phyloP scores from a whole-genome alignment of 2,797 vertebrate species.

The Sebastes kiyomatsui region DNA sequence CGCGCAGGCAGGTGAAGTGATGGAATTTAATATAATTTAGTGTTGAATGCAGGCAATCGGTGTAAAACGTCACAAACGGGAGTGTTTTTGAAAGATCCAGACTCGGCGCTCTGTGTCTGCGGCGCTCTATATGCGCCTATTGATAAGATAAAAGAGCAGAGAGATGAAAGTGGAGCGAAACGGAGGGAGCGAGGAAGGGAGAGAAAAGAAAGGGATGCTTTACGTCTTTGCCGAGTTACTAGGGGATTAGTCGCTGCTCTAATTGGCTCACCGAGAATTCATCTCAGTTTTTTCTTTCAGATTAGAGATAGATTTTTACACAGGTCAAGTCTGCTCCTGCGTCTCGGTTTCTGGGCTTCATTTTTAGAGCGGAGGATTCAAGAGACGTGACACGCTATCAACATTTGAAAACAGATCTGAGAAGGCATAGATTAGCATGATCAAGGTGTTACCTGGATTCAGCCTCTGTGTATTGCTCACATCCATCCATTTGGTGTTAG shows the following conservation, averaged over 20 bases:
- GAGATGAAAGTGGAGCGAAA: constrained; percentile 71
- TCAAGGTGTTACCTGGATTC: constrained; percentile 23
- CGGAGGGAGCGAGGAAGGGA: constrained; percentile 54
- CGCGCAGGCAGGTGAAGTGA: constrained; percentile 42
- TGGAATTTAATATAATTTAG: constrained; percentile 60
- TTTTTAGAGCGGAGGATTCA: constrained; percentile 27
- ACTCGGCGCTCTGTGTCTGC: constrained; percentile 48
- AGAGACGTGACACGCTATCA: constrained; percentile 37
- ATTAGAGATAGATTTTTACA: constrained; percentile 69
- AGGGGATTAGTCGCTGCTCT: constrained; percentile 75
- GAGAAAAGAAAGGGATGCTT: constrained; percentile 49
- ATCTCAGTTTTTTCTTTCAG: constrained; percentile 68
- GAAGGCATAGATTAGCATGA: constrained; percentile 36
- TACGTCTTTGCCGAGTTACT: constrained; percentile 67
- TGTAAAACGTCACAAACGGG: constrained; percentile 62
- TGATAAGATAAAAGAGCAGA: constrained; percentile 76
- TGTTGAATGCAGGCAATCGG: constrained; percentile 47
- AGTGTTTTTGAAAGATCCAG: constrained; percentile 58
- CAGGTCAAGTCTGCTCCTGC: constrained; percentile 59
- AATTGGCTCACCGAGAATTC: constrained; percentile 78
- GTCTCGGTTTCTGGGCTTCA: constrained; percentile 39
- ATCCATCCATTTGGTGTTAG: constrained; percentile 5
- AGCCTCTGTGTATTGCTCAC: constrained; percentile 3
- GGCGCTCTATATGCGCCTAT: constrained; percentile 60
- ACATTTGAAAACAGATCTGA: constrained; percentile 61